Base-by-base conservation (phyloP, 2,888 invertebrate species). In the Zaprionus obscuricornis region DNA sequence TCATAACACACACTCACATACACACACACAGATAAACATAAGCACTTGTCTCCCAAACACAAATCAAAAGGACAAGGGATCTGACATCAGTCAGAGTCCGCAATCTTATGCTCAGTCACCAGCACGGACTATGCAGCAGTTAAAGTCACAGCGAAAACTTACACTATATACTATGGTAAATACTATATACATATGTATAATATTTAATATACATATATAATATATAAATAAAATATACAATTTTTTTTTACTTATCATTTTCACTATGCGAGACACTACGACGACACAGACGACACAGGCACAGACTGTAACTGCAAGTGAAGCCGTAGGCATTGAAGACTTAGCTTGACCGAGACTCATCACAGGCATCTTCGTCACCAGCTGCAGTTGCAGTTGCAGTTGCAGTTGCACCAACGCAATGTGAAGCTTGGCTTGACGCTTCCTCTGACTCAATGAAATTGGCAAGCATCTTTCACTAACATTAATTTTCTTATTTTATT, bases 11-110 rank as follows among this genome's bases (percentile, higher is more conserved):
- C 52, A 58, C 26, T 20, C 29, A 37, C 65, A 46, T 50, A 14
- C 54, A 34, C 47, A 34, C 51, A 22, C 39, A 47, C 42, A 29
- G 47, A 51, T 58, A 46, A 56, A 63, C 77, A 69, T 69, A 75
- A 77, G 82, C 82, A 78, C 77, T 78, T 78, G 79, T 76, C 82
- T 82, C 83, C 77, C 82, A 75, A 82, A 78, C 79, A 78, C 82
- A 77, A 77, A 77, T 77, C 75, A 77, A 59, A 66, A 75, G 78
- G 69, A 78, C 78, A 78, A 82, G 75, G 69, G 75, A 78, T 63
- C 82, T 81, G 76, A 82, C 78, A 77, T 74, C 57, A 55, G 47
- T 27, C 54, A 50, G 27, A 43, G 39, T 26, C 39, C 4, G 29
- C 43, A 22, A 29, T 17, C 51, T n/a, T n/a, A n/a, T n/a, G n/a